Conservation (phyloP, 1,140 invertebrate species). For the Listronotus bonariensis region DNA sequence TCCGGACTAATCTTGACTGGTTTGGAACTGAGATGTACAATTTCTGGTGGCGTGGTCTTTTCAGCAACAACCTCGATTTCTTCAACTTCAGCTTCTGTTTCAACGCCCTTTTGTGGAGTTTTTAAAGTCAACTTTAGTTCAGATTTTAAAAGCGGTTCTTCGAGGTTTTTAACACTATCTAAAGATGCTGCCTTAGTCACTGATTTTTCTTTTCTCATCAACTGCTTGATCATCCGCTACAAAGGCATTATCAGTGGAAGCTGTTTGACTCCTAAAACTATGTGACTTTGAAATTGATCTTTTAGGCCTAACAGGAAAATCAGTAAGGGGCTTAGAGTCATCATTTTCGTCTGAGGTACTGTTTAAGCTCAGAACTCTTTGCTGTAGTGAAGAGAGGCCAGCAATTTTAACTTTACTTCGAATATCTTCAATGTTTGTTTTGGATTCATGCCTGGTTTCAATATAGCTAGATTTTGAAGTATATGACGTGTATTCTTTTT, state of each 20-base stretch:
- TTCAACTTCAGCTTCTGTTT: conserved; percentile 18
- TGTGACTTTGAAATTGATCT: conserved; percentile 69
- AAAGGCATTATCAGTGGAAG: background rate
- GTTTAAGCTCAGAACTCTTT: conserved; percentile 48
- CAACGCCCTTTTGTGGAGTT: background rate
- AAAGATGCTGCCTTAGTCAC: conserved; percentile 54
- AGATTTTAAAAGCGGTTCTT: conserved; percentile 48
- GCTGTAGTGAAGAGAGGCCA: conserved; percentile 60
- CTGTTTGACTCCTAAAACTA: conserved; percentile 61
- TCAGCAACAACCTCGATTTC: conserved; percentile 16
- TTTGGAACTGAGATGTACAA: background rate
- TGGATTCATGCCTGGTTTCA: conserved; percentile 10
- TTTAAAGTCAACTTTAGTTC: conserved; percentile 31
- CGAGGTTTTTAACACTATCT: conserved; percentile 63
- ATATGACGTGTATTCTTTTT: conserved; percentile 15
- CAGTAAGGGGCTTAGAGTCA: conserved; percentile 54
- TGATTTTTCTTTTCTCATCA: conserved; percentile 15
- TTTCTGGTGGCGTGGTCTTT: background rate
- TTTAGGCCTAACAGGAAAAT: conserved; percentile 61
- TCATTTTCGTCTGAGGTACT: conserved; percentile 50
- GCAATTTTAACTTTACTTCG: conserved; percentile 57
- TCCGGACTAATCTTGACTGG: background rate
- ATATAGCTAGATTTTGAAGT: conserved; percentile 14
- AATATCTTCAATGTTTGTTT: conserved; percentile 45
- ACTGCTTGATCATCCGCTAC: conserved; percentile 18